A percentile compares a stretch with the other conserved stretches of the same genome.
Conservation (phyloP, 2,797 vertebrate species). For the Pempheris klunzingeri region DNA sequence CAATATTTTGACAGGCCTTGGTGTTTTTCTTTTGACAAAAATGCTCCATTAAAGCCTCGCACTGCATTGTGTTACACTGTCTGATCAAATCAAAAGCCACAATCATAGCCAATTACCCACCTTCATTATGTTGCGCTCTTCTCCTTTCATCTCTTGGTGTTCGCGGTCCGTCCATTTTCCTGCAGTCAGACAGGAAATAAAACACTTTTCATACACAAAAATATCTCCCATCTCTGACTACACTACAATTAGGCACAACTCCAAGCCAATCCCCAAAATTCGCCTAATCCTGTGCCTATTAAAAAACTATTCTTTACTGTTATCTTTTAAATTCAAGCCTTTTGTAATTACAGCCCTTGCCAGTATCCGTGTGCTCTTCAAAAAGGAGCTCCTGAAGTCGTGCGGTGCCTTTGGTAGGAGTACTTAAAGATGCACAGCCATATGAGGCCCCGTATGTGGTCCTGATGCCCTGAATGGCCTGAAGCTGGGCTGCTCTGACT, state of each 20-base stretch:
- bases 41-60: slow-evolving; percentile 39
- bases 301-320: slow-evolving; percentile 54
- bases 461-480: slow-evolving; percentile 32
- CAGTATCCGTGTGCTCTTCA: slow-evolving; percentile 18
- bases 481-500: slow-evolving; percentile 37
- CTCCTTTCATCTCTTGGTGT: slow-evolving; percentile 92
- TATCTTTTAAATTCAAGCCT: slow-evolving; percentile 61
- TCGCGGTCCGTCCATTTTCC: slow-evolving; percentile 92
- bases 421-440: slow-evolving; percentile 23
- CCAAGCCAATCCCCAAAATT: slow-evolving; percentile 55
- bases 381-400: slow-evolving; percentile 23
- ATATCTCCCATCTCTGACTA: slow-evolving; percentile 59
- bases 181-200: slow-evolving; percentile 71
- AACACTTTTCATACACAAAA: slow-evolving; percentile 59
- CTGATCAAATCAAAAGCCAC: slow-evolving; percentile 66
- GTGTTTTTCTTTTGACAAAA: slow-evolving; percentile 48
- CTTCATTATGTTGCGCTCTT: slow-evolving; percentile 96
- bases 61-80: slow-evolving; percentile 49
- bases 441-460: slow-evolving; percentile 30
- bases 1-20: slow-evolving; percentile 47
- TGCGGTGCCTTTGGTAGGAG: slow-evolving; percentile 36
- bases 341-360: slow-evolving; percentile 42
- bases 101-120: slow-evolving; percentile 78
- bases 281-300: slow-evolving; percentile 62
- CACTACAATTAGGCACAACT: slow-evolving; percentile 59